A percentile compares a stretch with the other conserved stretches of the same genome.
These are phyloP conservation scores for Daktulosphaira vitifoliae DNA, from an alignment of 1,140 invertebrate genomes.

Conservation along the genomic window DNA sequence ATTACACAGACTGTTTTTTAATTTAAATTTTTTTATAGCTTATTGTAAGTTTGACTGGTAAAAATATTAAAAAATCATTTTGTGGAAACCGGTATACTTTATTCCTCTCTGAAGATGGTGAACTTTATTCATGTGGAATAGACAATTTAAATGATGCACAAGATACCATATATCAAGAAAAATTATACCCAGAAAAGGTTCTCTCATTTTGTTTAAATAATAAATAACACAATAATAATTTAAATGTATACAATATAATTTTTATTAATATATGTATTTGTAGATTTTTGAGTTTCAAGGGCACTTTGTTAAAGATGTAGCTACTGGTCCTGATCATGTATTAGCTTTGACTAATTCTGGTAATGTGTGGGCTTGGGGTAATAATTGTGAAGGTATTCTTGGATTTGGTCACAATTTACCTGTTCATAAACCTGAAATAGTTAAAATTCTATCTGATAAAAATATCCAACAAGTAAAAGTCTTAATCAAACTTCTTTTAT, in stretches of 20 bases:
- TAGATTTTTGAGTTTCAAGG: conserved; percentile 35
- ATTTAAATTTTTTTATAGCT: conserved; percentile 40
- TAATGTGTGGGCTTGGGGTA: conserved; percentile 58
- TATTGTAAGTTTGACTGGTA: conserved; percentile 50
- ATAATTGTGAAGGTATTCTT: conserved; percentile 55
- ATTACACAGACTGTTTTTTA: not conserved
- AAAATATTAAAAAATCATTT: conserved; percentile 52
- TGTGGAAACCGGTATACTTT: conserved; percentile 58
- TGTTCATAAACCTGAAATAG: conserved; percentile 51
- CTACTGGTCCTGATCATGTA: conserved; percentile 55
- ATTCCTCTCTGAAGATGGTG: conserved; percentile 53
- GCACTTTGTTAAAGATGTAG: conserved; percentile 50
- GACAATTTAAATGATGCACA: conserved; percentile 54
- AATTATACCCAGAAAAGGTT: conserved; percentile 37
- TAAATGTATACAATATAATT: not conserved
- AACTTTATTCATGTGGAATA: conserved; percentile 55
- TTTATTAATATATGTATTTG: conserved; percentile 1
- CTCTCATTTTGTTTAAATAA: too few relatives aligned
- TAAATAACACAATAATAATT: too few relatives aligned
- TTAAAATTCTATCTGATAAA: conserved; percentile 49
- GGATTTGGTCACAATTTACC: conserved; percentile 50
- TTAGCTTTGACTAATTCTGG: conserved; percentile 51
- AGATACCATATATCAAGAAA: conserved; percentile 39
- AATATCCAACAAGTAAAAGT: conserved; percentile 50
- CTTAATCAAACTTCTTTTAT: not conserved